Conservation (phyloP, 1,140 invertebrate genomes). For the Colletes latitarsis region DNA sequence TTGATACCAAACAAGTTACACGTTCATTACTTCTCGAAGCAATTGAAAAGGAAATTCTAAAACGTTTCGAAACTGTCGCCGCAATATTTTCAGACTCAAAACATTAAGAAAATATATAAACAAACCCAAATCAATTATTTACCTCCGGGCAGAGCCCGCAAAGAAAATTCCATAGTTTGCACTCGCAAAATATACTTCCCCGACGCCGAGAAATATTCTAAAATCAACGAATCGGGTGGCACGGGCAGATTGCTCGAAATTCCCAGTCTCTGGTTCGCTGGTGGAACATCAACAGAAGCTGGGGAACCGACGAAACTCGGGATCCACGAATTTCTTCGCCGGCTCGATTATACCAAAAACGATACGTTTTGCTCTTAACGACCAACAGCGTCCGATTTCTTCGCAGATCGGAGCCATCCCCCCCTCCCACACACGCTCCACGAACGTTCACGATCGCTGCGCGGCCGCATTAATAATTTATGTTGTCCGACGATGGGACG, state of each 20-base stretch:
- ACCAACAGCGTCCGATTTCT: conserved; percentile 39
- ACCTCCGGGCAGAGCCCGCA: too few species aligned
- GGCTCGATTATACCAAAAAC: conserved; percentile 36
- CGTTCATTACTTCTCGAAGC: too few species aligned
- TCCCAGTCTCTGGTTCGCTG: background rate
- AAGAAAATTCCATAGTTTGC: too few species aligned
- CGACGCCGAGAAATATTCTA: too few species aligned
- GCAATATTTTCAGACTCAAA: too few species aligned
- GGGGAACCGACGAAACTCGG: background rate
- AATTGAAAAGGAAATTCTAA: too few species aligned
- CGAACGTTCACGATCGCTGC: conserved; percentile 63
- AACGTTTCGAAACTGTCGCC: too few species aligned
- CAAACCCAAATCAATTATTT: too few species aligned
- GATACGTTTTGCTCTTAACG: conserved; percentile 44
- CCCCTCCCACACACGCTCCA: background rate
- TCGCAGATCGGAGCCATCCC: conserved; percentile 47
- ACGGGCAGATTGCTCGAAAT: background rate
- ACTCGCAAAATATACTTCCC: background rate
- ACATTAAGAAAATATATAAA: too few species aligned
- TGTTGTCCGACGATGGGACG: conserved; percentile 66
- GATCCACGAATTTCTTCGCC: background rate
- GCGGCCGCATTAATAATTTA: conserved; percentile 73
- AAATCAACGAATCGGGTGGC: too few species aligned
- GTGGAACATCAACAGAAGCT: background rate
- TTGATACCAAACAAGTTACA: too few species aligned